These are phyloP conservation scores for Ennomos quercinarius DNA, from an alignment of 2,888 invertebrate genomes.

Conservation along the genomic window DNA sequence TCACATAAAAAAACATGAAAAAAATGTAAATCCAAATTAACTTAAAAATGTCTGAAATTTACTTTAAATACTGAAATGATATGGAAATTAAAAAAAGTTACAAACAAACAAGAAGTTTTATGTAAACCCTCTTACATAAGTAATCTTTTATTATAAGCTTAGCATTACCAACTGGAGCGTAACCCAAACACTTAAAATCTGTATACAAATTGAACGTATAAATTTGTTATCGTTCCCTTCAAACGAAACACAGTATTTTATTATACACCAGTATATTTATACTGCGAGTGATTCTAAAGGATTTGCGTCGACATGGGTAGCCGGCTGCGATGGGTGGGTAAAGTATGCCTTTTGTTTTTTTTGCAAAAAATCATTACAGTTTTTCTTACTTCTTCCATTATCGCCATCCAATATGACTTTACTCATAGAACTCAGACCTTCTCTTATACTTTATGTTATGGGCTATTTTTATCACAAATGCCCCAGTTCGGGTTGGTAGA, in stretches of 20 bases:
- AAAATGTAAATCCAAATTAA: no score
- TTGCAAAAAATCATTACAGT: background rate
- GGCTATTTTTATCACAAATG: no score
- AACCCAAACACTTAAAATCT: constrained; percentile 8
- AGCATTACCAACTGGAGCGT: constrained; percentile 1
- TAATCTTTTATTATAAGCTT: background rate
- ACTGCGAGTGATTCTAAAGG: constrained; percentile 22
- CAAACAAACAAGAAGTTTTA: no score
- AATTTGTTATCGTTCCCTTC: constrained; percentile 44
- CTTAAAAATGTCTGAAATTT: no score
- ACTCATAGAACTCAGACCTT: no score
- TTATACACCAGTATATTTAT: constrained; percentile 45
- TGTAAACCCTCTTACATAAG: no score
- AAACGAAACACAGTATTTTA: constrained; percentile 29
- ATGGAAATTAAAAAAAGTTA: no score
- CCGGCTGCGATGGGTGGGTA: constrained; percentile 22
- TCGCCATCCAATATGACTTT: no score
- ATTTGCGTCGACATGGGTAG: constrained; percentile 25
- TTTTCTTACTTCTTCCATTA: background rate
- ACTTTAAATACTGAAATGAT: no score
- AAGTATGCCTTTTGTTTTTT: constrained; percentile 26
- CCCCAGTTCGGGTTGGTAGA: no score
- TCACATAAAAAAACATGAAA: no score
- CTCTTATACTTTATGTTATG: no score
- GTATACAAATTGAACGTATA: constrained; percentile 33